phyloP scores from a whole-genome alignment of 1,140 invertebrate genomes.

The Meloidogyne exigua region DNA sequence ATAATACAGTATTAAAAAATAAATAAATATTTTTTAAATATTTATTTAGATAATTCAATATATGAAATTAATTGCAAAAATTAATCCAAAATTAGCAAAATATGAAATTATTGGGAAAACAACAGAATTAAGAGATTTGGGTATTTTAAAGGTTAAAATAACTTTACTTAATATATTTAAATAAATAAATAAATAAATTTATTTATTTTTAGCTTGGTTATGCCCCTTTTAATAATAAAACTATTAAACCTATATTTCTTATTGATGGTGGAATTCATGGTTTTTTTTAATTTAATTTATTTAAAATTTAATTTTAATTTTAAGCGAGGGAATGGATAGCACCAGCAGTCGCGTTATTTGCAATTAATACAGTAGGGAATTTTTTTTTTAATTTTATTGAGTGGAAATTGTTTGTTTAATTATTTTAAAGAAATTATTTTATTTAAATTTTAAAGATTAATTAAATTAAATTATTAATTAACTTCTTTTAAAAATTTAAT shows the following conservation, averaged over 20 bases:
- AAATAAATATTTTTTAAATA: background rate
- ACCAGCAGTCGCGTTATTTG: constrained; percentile 29
- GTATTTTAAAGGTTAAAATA: constrained; percentile 22
- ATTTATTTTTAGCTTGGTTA: constrained; percentile 38
- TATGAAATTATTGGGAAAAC: constrained; percentile 30
- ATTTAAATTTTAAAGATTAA: background rate
- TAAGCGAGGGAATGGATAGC: constrained; percentile 43
- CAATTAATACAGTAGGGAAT: constrained; percentile 30
- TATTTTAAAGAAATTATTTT: background rate
- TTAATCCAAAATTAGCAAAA: constrained; percentile 23
- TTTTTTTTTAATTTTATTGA: background rate
- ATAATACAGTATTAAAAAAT: constrained; percentile 4
- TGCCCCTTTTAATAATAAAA: constrained; percentile 5
- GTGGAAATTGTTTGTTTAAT: background rate
- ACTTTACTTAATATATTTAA: no score
- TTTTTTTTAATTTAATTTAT: background rate
- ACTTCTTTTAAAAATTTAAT: no score
- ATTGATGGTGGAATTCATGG: constrained; percentile 46
- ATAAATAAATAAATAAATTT: constrained; percentile 12
- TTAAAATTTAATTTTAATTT: background rate
- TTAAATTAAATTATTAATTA: no score
- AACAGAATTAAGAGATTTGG: constrained; percentile 29
- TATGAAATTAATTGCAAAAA: constrained; percentile 25
- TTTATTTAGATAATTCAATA: constrained; percentile 26
- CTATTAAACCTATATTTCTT: constrained; percentile 35